A percentile compares a stretch with the other conserved stretches of the same genome.
phyloP scores from a whole-genome alignment of 2,113 vertebrate species.

The Podilymbus podiceps region DNA sequence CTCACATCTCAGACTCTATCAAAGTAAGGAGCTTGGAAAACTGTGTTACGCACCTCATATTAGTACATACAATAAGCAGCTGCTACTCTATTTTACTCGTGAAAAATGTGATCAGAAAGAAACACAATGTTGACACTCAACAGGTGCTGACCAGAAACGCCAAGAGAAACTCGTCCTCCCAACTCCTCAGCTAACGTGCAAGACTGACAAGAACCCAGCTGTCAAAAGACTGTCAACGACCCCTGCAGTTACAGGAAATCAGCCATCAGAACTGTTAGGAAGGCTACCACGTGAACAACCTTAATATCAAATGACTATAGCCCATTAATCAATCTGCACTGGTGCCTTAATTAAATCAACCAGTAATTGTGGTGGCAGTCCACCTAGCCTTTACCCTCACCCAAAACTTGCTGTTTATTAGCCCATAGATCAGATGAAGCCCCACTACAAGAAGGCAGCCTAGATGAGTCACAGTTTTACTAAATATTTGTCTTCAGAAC shows the following conservation, averaged over 20 bases:
- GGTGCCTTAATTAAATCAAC: neutral
- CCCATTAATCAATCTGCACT: neutral
- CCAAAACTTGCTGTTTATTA: neutral
- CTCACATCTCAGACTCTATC: neutral
- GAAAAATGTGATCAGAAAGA: neutral
- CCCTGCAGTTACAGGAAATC: neutral
- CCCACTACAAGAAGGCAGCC: too few relatives aligned
- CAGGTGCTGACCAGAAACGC: neutral
- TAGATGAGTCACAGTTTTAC: neutral
- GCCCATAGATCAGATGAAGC: neutral
- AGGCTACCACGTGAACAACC: accelerated
- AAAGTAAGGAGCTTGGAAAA: neutral
- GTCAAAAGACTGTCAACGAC: too few relatives aligned
- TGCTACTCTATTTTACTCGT: neutral
- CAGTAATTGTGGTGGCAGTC: accelerated
- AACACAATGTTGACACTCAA: neutral
- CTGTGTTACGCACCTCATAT: neutral
- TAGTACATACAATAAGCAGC: neutral
- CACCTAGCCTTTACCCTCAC: neutral
- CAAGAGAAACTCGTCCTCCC: neutral
- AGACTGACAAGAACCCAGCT: accelerated
- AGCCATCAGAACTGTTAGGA: accelerated
- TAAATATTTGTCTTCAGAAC: neutral
- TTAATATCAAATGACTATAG: accelerated
- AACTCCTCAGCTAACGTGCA: too few relatives aligned